Conservation (phyloP, 2,113 vertebrate species). For the Upupa epops region DNA sequence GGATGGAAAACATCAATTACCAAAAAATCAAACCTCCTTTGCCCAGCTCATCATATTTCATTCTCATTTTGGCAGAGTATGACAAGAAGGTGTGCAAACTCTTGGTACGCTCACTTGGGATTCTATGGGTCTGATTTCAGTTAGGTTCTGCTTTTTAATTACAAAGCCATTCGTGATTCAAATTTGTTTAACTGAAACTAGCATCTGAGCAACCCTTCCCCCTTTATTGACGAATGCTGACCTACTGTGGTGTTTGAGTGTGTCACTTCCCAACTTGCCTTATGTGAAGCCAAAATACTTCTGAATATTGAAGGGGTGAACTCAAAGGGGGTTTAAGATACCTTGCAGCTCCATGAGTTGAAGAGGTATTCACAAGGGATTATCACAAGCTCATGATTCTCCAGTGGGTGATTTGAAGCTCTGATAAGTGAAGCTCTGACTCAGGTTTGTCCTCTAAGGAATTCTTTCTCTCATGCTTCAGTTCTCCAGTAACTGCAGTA, state of each 20-base stretch:
- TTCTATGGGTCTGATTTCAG: background rate
- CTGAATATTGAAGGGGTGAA: background rate
- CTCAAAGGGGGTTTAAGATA: background rate
- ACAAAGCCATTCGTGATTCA: background rate
- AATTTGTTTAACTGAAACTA: background rate
- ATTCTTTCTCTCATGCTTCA: background rate
- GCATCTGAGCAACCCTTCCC: background rate
- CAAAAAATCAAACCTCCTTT: background rate
- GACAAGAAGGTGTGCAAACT: background rate
- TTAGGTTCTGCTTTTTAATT: background rate
- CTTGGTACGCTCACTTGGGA: background rate
- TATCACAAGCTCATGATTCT: background rate
- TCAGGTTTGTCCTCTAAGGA: background rate
- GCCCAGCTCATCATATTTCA: background rate
- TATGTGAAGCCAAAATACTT: background rate
- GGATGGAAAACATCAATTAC: background rate
- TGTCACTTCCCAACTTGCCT: background rate
- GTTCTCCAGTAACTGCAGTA: background rate
- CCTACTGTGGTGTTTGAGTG: background rate
- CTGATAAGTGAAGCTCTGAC: background rate
- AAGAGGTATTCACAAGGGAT: background rate
- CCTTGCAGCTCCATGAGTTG: background rate
- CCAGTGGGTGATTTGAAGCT: background rate
- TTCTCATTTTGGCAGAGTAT: background rate
- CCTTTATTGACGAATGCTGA: background rate